Conservation (phyloP, 2,113 vertebrate genomes). For the Meles meles region DNA sequence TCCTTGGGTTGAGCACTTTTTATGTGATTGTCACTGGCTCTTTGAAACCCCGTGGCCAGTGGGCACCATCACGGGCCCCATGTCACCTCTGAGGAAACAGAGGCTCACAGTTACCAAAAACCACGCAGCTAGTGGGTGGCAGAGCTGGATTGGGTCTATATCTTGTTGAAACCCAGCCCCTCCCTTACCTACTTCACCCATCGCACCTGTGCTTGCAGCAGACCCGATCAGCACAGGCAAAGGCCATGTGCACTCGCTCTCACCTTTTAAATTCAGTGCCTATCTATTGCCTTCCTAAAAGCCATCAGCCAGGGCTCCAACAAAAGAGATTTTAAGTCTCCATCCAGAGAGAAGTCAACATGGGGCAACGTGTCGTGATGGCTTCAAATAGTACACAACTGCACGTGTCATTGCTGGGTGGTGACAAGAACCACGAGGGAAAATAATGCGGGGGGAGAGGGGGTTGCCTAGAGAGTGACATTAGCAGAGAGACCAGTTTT, state of each 20-base stretch:
- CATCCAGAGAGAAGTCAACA: neutral
- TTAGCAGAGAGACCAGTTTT: neutral
- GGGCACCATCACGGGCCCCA: neutral
- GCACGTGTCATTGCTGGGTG: accelerated
- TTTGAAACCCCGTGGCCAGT: neutral
- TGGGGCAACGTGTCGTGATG: accelerated
- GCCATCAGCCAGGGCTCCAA: neutral
- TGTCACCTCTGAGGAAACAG: slow-evolving; percentile 16
- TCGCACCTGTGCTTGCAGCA: accelerated
- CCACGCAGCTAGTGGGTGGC: neutral
- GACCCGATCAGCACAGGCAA: accelerated
- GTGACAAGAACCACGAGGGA: neutral
- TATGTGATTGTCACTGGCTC: neutral
- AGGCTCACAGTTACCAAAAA: neutral
- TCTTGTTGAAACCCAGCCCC: neutral
- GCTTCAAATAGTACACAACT: too few species aligned
- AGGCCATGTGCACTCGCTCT: neutral
- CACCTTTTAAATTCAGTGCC: neutral
- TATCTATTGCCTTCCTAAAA: neutral
- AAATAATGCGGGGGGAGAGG: neutral
- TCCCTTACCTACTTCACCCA: too few species aligned
- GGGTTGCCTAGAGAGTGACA: accelerated
- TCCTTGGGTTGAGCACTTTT: neutral
- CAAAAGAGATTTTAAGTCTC: neutral
- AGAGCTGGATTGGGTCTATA: neutral